phyloP scores from a whole-genome alignment of 2,888 invertebrate species.

The Aleiodes testaceus region DNA sequence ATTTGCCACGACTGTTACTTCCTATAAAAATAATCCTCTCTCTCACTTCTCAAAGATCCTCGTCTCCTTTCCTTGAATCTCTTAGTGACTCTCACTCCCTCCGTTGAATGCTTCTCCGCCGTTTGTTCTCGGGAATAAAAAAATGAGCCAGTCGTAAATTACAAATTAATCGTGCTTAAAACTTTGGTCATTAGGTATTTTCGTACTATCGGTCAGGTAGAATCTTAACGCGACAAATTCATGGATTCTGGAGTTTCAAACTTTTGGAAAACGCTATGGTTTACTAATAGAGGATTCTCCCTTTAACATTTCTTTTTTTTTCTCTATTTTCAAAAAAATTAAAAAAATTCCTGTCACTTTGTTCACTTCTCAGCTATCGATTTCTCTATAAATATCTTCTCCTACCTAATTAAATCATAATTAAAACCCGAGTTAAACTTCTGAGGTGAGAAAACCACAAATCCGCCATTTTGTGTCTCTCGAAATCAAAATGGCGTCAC shows the following conservation, averaged over 20 bases:
- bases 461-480: no score
- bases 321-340: no score
- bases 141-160: slow-evolving; percentile 56
- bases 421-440: no score
- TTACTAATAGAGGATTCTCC: background rate
- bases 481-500: no score
- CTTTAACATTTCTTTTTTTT: no score
- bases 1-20: slow-evolving; percentile 58
- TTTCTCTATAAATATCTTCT: no score
- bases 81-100: slow-evolving; percentile 42
- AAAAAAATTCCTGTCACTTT: no score
- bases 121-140: slow-evolving; percentile 7
- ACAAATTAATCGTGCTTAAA: slow-evolving; percentile 59
- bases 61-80: slow-evolving; percentile 51
- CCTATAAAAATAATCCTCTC: slow-evolving; percentile 65
- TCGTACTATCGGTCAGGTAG: slow-evolving; percentile 51
- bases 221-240: slow-evolving; percentile 49
- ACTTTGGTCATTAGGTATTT: slow-evolving; percentile 51
- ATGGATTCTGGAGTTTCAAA: background rate
- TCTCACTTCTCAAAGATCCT: slow-evolving; percentile 30
- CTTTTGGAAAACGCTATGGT: background rate
- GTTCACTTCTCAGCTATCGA: no score
- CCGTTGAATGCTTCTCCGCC: slow-evolving; percentile 18
- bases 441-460: no score
- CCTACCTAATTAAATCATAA: no score